A percentile compares a stretch with the other conserved stretches of the same genome.
phyloP scores from a whole-genome alignment of 2,888 invertebrate genomes.

The Eilema griseolum region DNA sequence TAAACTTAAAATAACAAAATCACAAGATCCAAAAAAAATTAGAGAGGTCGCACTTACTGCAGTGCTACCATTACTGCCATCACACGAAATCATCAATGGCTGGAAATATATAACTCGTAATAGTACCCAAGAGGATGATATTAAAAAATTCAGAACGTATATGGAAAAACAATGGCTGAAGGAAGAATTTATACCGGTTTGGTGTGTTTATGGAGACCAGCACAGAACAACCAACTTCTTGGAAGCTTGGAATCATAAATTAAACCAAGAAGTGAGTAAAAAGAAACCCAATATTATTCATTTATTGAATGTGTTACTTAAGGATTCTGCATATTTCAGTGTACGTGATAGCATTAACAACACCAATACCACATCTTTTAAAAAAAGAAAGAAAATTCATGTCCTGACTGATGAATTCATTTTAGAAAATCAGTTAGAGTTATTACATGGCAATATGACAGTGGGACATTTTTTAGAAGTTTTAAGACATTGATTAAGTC shows the following conservation, averaged over 20 bases:
- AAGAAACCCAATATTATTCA: conserved; percentile 1
- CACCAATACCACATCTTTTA: too few species aligned
- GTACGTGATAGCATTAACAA: too few species aligned
- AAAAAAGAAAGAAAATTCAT: too few species aligned
- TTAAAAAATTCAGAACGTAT: background rate
- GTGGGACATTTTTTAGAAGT: too few species aligned
- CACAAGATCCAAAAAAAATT: conserved; percentile 18
- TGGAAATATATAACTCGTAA: conserved; percentile 2
- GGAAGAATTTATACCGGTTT: background rate
- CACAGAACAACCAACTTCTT: background rate
- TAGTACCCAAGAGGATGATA: background rate
- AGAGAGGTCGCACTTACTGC: conserved; percentile 24
- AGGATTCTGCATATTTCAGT: background rate
- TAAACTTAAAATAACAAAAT: conserved; percentile 12
- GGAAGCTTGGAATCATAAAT: background rate
- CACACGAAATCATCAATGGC: conserved; percentile 8
- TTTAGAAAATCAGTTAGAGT: too few species aligned
- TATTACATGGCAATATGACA: too few species aligned
- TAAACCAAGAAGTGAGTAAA: background rate
- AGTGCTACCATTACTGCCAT: conserved; percentile 24
- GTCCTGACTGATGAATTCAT: too few species aligned
- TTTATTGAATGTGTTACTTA: background rate
- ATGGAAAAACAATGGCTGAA: background rate
- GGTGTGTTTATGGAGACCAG: background rate
- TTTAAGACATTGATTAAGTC: too few species aligned